phyloP scores from a whole-genome alignment of 1,140 invertebrate genomes.

The Adelges cooleyi region DNA sequence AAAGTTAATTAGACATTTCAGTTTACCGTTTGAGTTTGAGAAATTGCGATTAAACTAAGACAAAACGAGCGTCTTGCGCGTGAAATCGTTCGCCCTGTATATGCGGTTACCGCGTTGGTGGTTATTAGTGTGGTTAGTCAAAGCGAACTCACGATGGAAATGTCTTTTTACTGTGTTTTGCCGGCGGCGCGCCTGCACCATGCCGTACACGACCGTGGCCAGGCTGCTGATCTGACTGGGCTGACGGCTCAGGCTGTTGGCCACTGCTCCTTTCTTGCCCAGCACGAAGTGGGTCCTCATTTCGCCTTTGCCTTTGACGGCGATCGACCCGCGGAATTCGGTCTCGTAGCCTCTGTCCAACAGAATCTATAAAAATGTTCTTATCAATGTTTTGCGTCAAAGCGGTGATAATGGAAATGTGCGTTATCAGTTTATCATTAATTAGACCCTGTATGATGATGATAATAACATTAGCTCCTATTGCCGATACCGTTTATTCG shows the following conservation, averaged over 20 bases:
- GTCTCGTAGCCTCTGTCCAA: slow-evolving; percentile 57
- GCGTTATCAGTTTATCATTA: no score
- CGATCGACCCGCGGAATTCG: slow-evolving; percentile 65
- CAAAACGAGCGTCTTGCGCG: no score
- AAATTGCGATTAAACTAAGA: no score
- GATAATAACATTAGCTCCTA: no score
- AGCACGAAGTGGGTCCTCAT: slow-evolving; percentile 90
- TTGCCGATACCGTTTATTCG: no score
- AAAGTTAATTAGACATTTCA: no score
- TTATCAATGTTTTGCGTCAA: no score
- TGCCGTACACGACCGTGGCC: slow-evolving; percentile 76
- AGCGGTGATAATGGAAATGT: no score
- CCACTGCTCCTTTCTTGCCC: slow-evolving; percentile 46
- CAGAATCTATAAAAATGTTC: slow-evolving; percentile 51
- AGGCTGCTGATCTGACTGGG: slow-evolving; percentile 63
- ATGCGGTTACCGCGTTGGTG: background rate
- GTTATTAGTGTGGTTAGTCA: slow-evolving; percentile 20
- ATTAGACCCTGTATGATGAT: no score
- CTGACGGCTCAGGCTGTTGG: slow-evolving; percentile 47
- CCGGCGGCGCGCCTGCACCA: slow-evolving; percentile 56
- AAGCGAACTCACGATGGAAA: slow-evolving; percentile 30
- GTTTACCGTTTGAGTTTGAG: no score
- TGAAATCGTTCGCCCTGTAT: no score
- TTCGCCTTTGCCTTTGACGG: slow-evolving; percentile 87
- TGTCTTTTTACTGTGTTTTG: slow-evolving; percentile 36